Base-by-base conservation (phyloP, 2,113 vertebrate species). In the Podarcis muralis region DNA sequence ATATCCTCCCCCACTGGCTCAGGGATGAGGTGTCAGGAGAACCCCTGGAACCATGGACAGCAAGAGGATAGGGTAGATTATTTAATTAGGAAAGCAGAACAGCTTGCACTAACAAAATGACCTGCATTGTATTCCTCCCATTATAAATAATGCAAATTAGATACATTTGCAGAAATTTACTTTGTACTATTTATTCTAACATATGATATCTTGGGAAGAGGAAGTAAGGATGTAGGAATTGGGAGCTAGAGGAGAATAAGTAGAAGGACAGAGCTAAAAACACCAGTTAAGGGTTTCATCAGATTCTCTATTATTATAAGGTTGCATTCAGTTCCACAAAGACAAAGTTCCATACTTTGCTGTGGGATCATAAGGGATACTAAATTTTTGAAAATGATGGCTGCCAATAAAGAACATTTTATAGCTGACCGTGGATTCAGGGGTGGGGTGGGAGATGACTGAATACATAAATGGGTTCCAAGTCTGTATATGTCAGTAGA, bases 401-500 rank as follows among this genome's bases (percentile, higher is more conserved):
- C 77, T 77, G 81, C 30, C n/a, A 77, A 76, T 18, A 76, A 53
- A 77, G 37, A 66, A 66, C 48, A 11, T 89, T 53, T 59, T 2
- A 81, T 85, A 53, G 48, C 11, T 53, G 48, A 2, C 48, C 48
- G 11, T 0, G 48, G 43, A 53, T 53, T 53, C 48, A 12, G 48
- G 48, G 48, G 48, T 6, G 25, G 16, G 16, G 27, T 32, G 32
- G 89, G 12, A 85, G 69, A 57, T 35, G 80, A 81, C 78, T 76
- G 72, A n/a, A 32, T 71, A 92, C 68, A 59, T 2, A 84, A 82
- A 48, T 87, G 82, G 86, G 87, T 69, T 69, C 18, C 27, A 9
- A 32, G 20, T 79, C 25, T 71, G 65, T 66, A 65, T 6, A 30
- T 77, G 74, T 66, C 35, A 90, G 87, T n/a, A 93, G 89, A 91